These are phyloP conservation scores for Hybognathus amarus DNA, from an alignment of 2,797 vertebrate genomes.

Conservation along the genomic window DNA sequence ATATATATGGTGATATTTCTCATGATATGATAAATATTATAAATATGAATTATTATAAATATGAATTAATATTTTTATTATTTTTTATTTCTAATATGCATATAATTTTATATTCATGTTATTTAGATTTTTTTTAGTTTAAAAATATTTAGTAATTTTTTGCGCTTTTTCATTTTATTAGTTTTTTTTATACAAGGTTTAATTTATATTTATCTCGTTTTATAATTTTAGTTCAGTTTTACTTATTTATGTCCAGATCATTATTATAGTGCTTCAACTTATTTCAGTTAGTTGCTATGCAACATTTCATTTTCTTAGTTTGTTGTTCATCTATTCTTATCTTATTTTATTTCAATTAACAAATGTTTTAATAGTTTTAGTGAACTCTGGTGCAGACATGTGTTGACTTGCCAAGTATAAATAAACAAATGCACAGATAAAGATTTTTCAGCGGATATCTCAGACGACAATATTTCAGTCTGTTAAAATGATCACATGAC, in stretches of 20 bases:
- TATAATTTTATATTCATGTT: no score
- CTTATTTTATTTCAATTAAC: not conserved
- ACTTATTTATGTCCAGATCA: not conserved
- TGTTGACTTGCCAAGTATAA: not conserved
- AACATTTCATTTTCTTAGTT: not conserved
- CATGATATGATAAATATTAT: no score
- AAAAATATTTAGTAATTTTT: no score
- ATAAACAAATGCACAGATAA: not conserved
- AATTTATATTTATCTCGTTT: not conserved
- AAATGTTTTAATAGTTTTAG: not conserved
- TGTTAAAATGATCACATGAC: not conserved
- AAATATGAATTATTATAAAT: no score
- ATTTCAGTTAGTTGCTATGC: not conserved
- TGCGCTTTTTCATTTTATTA: not conserved
- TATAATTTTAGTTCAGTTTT: not conserved
- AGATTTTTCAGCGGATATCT: not conserved
- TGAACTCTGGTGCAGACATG: not conserved
- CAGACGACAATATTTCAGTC: no score
- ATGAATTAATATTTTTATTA: no score
- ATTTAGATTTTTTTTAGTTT: no score
- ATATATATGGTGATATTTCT: no score
- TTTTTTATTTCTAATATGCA: no score
- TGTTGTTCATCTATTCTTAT: not conserved
- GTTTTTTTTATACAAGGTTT: not conserved
- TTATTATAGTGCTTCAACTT: not conserved